Base-by-base conservation (phyloP, 2,797 vertebrate genomes). In the Enteromius thamalakanensis region DNA sequence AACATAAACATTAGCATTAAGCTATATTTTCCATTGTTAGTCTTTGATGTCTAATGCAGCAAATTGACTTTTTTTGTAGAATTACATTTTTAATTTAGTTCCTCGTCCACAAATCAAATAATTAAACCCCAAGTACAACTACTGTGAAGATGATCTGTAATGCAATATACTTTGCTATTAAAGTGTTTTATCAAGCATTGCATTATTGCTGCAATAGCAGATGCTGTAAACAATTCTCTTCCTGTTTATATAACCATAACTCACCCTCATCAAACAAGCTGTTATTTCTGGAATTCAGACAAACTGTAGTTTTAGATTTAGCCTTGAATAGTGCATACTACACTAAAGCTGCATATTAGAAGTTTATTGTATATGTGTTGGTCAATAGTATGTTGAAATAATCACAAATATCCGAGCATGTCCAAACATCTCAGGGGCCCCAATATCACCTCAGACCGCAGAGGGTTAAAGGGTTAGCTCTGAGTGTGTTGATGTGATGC, bases 171-270 rank as follows among this genome's bases (percentile, higher is more conserved):
- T n/a, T 19, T 74, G 71, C 29, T 34, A 1, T 47, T 40, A 76
- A 77, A 77, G 47, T 53, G 12, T 79, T 23, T 67, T 45, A 32
- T 67, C 23, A 37, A 51, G 14, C 14, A 26, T 17, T 45, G 4
- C 0, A 4, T 19, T 77, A 49, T 42, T 26, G 7, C 14, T 6
- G 14, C 42, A 49, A 3, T 17, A 51, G 23, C 60, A 8, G 6
- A 65, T 1, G 1, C 32, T 17, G 62, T 67, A 53, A 79, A 80
- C 65, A 29, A n/a, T 8, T 40, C 14, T 69, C 34, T 17, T 58
- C 51, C 51, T 76, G 72, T 69, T 79, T 79, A 67, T 42, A 68
- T 68, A 69, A 79, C 21, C 37, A 34, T n/a, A 60, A 49, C 42
- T 49, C 26, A 6, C 2, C 32, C 12, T 47, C n/a, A 47, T 49